Percentiles rank a stretch among this genome's conserved stretches.
phyloP scores from a whole-genome alignment of 2,888 invertebrate species.

The Aleiodes testaceus region DNA sequence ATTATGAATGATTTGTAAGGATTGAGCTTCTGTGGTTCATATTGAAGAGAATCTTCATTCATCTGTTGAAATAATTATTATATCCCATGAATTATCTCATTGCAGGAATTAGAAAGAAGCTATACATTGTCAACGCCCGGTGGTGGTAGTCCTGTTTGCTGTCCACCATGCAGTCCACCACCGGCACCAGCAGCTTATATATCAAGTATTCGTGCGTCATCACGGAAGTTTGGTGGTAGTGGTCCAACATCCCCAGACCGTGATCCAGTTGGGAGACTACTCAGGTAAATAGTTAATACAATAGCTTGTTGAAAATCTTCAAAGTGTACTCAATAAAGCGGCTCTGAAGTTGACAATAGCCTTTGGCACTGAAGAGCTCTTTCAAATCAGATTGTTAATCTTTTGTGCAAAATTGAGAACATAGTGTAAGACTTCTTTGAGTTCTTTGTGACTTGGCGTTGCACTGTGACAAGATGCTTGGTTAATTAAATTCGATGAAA shows the following conservation, averaged over 20 bases:
- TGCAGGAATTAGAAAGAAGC: conserved; percentile 67
- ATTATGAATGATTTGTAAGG: no score
- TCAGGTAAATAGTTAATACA: conserved; percentile 58
- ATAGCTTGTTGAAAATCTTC: neutral
- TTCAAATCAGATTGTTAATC: conserved; percentile 7
- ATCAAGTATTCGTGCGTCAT: conserved; percentile 69
- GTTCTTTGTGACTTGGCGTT: neutral
- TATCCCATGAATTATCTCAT: conserved; percentile 34
- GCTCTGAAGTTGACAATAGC: neutral
- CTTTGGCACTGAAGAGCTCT: conserved; percentile 12
- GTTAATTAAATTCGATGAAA: conserved; percentile 12
- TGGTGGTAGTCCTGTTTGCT: conserved; percentile 65
- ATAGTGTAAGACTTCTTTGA: conserved; percentile 12
- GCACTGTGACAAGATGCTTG: neutral
- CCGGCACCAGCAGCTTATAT: conserved; percentile 70
- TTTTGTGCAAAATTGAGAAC: conserved; percentile 8
- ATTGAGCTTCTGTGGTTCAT: no score
- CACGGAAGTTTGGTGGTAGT: conserved; percentile 62
- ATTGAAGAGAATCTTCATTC: no score
- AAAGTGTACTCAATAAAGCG: no score
- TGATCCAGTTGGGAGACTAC: conserved; percentile 64
- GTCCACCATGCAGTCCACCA: conserved; percentile 67
- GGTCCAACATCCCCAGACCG: conserved; percentile 64
- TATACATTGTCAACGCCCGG: conserved; percentile 66
- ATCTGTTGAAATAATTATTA: neutral